phyloP scores from a whole-genome alignment of 2,797 vertebrate genomes.

The Myiothlypis coronata region DNA sequence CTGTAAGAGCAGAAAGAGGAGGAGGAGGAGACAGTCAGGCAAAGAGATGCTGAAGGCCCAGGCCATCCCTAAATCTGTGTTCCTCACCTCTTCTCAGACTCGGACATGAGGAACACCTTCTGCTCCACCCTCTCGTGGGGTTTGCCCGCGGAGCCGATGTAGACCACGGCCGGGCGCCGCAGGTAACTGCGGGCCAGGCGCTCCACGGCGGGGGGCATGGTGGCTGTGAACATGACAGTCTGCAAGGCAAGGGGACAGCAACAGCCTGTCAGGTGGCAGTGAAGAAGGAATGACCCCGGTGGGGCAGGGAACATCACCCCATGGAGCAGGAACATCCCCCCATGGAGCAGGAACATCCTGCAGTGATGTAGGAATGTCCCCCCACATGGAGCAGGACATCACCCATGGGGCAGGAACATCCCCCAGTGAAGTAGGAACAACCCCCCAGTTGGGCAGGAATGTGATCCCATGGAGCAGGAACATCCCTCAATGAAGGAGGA shows the following conservation, averaged over 20 bases:
- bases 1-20: constrained; percentile 63
- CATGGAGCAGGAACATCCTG: no score
- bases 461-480: no score
- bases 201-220: constrained; percentile 95
- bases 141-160: constrained; percentile 97
- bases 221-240: constrained; percentile 99
- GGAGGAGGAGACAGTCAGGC: not conserved
- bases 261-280: accelerated
- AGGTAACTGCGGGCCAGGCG: constrained; percentile 93
- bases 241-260: not conserved
- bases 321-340: not conserved
- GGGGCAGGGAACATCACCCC: not conserved
- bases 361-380: no score
- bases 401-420: no score
- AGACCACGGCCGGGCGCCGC: constrained; percentile 92
- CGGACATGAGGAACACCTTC: constrained; percentile 96
- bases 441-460: not conserved
- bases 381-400: no score
- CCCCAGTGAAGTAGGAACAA: no score
- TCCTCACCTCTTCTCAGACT: constrained; percentile 92
- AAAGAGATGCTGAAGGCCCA: not conserved
- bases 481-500: no score
- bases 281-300: not conserved
- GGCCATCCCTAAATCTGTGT: accelerated
- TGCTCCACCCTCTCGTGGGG: constrained; percentile 98